Conservation (phyloP, 2,113 vertebrate genomes). For the Sprattus sprattus region DNA sequence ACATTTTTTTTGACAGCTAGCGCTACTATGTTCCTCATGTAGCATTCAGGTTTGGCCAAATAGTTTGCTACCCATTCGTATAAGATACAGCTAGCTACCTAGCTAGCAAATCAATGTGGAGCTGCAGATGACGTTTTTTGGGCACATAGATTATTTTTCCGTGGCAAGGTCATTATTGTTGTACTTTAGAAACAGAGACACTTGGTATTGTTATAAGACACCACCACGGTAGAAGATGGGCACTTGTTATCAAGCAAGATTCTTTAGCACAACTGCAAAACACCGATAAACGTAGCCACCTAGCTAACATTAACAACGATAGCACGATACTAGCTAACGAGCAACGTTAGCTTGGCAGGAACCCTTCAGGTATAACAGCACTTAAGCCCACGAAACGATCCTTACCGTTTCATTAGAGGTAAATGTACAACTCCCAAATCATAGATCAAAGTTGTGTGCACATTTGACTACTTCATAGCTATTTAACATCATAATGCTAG, state of each 20-base stretch:
- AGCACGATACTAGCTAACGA: neutral
- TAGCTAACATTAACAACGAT: neutral
- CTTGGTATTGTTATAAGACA: neutral
- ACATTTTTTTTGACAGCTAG: constrained; percentile 5
- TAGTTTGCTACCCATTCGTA: neutral
- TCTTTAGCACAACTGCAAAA: neutral
- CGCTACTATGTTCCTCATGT: neutral
- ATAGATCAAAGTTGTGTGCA: neutral
- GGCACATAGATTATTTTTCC: neutral
- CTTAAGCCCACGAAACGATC: neutral
- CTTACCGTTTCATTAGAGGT: neutral
- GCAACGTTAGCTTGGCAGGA: neutral
- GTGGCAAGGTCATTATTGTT: neutral
- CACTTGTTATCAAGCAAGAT: neutral
- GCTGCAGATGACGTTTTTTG: neutral
- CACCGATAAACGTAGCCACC: neutral
- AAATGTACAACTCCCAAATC: neutral
- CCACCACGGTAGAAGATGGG: neutral
- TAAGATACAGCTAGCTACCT: neutral
- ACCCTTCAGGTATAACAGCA: neutral
- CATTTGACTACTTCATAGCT: neutral
- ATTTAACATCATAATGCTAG: neutral
- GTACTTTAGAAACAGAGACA: neutral
- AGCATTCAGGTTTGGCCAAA: neutral
- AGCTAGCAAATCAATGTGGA: neutral